These are phyloP conservation scores for Chloroclysta siterata DNA, from an alignment of 2,888 invertebrate genomes.

Conservation along the genomic window DNA sequence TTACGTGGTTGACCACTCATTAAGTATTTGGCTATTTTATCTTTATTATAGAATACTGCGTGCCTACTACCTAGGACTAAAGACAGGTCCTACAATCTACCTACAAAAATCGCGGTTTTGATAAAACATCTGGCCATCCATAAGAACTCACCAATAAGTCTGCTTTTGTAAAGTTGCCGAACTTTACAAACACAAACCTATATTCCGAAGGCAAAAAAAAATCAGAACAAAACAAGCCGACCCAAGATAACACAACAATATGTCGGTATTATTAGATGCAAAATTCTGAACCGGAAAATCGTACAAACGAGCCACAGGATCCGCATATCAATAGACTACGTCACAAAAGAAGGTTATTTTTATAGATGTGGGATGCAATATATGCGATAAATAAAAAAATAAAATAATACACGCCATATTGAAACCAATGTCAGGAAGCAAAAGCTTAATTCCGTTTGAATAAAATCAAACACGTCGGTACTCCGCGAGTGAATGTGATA, in stretches of 20 bases:
- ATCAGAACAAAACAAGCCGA: slow-evolving; percentile 8
- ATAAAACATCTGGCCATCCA: no score
- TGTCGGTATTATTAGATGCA: slow-evolving; percentile 27
- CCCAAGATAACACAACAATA: slow-evolving; percentile 31
- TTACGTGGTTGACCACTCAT: neutral
- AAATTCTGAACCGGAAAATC: slow-evolving; percentile 45
- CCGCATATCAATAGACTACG: slow-evolving; percentile 53
- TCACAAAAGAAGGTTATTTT: slow-evolving; percentile 22
- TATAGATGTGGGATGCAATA: neutral
- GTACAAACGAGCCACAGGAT: slow-evolving; percentile 48
- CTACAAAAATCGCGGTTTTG: neutral
- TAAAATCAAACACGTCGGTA: neutral
- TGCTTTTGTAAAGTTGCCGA: no score
- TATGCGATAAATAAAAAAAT: no score
- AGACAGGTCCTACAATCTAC: neutral
- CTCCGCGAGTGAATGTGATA: slow-evolving; percentile 2
- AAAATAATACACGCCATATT: no score
- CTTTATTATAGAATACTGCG: neutral
- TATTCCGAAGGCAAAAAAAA: neutral
- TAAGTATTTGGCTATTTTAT: neutral
- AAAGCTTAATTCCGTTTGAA: slow-evolving; percentile 2
- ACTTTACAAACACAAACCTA: no score
- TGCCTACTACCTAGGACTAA: neutral
- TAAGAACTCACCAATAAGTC: no score
- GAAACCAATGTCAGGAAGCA: neutral